phyloP scores from a whole-genome alignment of 2,113 vertebrate species.

The Crocuta crocuta region DNA sequence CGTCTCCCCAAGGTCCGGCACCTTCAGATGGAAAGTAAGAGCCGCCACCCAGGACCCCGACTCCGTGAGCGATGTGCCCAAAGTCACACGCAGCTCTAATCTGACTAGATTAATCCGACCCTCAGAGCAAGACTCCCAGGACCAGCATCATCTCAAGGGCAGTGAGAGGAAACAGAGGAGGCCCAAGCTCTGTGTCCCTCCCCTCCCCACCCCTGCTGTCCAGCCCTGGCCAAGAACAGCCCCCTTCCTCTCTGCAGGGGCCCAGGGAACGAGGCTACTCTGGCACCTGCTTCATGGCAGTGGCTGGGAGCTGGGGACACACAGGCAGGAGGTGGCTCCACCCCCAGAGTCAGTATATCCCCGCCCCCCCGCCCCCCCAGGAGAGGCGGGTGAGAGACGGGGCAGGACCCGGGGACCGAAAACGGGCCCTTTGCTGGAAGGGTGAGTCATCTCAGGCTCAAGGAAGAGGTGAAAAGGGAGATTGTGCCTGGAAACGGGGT shows the following conservation, averaged over 20 bases:
- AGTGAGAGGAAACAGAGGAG: background rate
- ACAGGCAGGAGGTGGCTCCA: background rate
- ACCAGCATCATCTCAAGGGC: background rate
- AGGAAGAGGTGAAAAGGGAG: background rate
- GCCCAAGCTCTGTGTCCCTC: background rate
- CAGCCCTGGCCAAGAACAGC: background rate
- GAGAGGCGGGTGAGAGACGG: background rate
- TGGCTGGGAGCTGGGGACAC: background rate
- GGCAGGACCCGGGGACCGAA: background rate
- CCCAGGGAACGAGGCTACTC: background rate
- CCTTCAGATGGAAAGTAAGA: background rate
- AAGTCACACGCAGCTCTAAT: fast-evolving
- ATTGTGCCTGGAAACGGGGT: background rate
- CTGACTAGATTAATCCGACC: background rate
- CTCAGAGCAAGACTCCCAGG: background rate
- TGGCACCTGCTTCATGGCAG: background rate
- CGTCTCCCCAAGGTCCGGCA: no score
- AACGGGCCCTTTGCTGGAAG: background rate
- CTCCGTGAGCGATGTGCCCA: fast-evolving
- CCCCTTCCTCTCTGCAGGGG: background rate
- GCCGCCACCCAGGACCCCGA: fast-evolving
- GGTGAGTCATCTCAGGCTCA: background rate
- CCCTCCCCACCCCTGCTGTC: no score
- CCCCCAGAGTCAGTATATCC: background rate
- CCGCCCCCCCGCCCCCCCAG: no score